phyloP scores from a whole-genome alignment of 2,113 vertebrate genomes.

The Octodon degus region DNA sequence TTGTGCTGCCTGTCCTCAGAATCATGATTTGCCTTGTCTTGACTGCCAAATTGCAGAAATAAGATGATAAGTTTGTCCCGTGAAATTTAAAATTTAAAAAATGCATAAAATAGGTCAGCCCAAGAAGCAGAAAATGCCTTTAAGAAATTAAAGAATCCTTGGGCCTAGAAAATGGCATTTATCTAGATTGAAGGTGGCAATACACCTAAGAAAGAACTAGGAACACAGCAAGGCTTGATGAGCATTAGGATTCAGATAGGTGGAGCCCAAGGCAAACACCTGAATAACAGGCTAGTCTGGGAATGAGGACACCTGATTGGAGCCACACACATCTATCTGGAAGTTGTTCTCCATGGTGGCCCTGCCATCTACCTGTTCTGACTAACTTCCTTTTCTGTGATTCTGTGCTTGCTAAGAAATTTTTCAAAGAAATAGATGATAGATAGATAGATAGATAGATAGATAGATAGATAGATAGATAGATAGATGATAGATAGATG shows the following conservation, averaged over 20 bases:
- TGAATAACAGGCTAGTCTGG: background rate
- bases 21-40: background rate
- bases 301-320: background rate
- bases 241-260: background rate
- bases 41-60: background rate
- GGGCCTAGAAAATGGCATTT: background rate
- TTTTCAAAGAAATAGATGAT: too few species aligned
- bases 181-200: background rate
- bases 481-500: background rate
- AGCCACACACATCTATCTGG: background rate
- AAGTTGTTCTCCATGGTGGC: background rate
- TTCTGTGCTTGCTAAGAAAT: background rate
- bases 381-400: background rate
- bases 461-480: too few species aligned
- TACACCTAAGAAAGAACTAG: background rate
- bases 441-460: too few species aligned
- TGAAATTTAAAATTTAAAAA: conserved; percentile 51
- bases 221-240: background rate
- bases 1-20: background rate
- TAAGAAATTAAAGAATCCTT: background rate
- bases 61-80: background rate
- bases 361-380: background rate
- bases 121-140: background rate
- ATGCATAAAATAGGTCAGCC: background rate
- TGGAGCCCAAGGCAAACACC: background rate